Evolutionary conservation across 2,797 vertebrate genomes (phyloP).

Genomic region (Myoxocephalus aenaeus): DNA sequence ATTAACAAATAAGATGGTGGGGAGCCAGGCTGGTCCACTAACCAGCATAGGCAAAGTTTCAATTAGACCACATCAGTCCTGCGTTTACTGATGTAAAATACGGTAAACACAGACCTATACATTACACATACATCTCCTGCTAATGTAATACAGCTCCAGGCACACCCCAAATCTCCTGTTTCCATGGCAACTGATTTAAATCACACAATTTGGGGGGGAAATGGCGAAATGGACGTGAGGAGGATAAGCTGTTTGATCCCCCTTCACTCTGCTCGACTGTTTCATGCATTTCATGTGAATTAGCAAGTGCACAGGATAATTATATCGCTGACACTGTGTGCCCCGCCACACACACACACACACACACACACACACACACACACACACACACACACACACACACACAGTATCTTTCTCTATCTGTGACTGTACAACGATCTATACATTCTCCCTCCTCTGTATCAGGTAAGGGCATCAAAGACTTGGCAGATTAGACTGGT

Average conservation of each 20-base stretch:
- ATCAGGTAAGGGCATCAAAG: constrained; percentile 79
- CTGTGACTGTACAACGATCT: constrained; percentile 57
- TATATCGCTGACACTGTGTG: not conserved
- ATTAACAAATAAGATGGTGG: constrained; percentile 76
- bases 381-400: not conserved
- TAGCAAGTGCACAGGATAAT: constrained; percentile 26
- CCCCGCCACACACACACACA: not conserved
- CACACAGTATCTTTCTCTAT: constrained; percentile 46
- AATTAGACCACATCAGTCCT: constrained; percentile 52
- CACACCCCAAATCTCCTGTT: constrained; percentile 51
- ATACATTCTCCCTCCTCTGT: constrained; percentile 58
- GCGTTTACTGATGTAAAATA: constrained; percentile 1
- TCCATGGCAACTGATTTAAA: constrained; percentile 70
- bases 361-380: not conserved
- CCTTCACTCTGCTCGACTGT: constrained; percentile 41
- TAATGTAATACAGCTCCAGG: constrained; percentile 36
- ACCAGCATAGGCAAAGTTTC: constrained; percentile 40
- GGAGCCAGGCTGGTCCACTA: constrained; percentile 52
- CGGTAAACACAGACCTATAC: not conserved
- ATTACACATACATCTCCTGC: not conserved
- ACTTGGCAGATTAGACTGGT: constrained; percentile 76
- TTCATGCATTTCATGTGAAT: constrained; percentile 39
- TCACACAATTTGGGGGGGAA: constrained; percentile 58
- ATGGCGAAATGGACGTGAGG: constrained; percentile 47
- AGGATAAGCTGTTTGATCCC: constrained; percentile 63